Evolutionary conservation across 2,113 vertebrate genomes (phyloP), one percentile per base, ranked within the genome.

Genomic region (Chaenogobius annularis): DNA sequence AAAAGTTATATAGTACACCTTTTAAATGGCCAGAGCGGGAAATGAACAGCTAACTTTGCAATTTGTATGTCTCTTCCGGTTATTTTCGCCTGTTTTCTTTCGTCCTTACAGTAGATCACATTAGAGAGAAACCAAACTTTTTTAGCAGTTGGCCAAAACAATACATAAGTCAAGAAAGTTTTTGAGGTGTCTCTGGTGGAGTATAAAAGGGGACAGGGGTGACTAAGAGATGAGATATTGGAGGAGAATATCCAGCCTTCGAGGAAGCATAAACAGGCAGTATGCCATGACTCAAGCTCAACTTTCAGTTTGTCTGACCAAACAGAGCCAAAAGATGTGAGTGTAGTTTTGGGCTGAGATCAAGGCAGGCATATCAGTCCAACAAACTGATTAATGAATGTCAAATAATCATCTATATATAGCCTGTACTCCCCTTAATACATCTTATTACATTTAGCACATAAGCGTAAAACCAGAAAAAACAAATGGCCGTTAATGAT

Each of bases 231-330:
- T 19, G 61, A 63, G 61, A 43, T 40, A 61, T 61, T 31, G 58
- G 58, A 35, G 58, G 26, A 66, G 50, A 71, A 72, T 62, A 72
- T 19, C 19, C 61, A 40, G 17, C 10, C 35, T 19, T 56, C 75
- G 52, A 83, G 68, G 72, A 75, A 74, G 31, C 61, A 19, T 40
- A 40, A 63, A 62, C 26, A 12, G 59, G 15, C 31, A 15, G 55
- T 11, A 58, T 14, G 55, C 20, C 79, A 71, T 22, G 77, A 81
- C 68, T 68, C 70, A 70, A 74, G 7, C 72, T 83, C 78, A 20
- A 72, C 66, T 68, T 23, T 54, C 20, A 50, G 37, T 69, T 74
- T 35, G 54, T 59, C 75, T 83, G 72, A 85, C 85, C 22, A 23
- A 13, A 26, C 26, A 31, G 26, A 31, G 26, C 20, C 37, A 58